phyloP scores from a whole-genome alignment of 2,113 vertebrate genomes.

The Misgurnus anguillicaudatus region DNA sequence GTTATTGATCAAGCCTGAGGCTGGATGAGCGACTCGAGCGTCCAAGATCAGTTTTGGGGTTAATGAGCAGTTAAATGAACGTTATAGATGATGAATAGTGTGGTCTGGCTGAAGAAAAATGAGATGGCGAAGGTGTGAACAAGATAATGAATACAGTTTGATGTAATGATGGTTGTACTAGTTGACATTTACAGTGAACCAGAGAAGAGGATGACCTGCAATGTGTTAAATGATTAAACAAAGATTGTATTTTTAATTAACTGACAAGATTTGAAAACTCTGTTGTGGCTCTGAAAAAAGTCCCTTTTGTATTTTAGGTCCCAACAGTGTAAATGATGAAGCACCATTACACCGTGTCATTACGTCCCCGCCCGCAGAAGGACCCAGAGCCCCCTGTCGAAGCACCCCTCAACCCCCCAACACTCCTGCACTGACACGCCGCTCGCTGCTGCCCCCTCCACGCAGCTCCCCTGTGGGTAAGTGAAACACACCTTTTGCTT shows the following conservation, averaged over 20 bases:
- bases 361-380: constrained; percentile 70
- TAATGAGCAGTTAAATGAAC: background rate
- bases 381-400: constrained; percentile 68
- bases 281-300: background rate
- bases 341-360: constrained; percentile 69
- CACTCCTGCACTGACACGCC: constrained; percentile 67
- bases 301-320: constrained; percentile 64
- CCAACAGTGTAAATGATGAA: constrained; percentile 77
- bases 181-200: constrained; percentile 21
- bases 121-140: background rate
- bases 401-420: constrained; percentile 58
- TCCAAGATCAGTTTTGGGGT: constrained; percentile 25
- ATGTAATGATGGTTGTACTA: background rate
- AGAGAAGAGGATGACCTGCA: background rate
- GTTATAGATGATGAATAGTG: constrained; percentile 16
- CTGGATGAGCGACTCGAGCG: background rate
- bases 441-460: constrained; percentile 79
- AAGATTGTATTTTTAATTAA: no score
- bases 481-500: background rate
- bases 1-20: constrained; percentile 18
- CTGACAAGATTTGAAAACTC: background rate
- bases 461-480: constrained; percentile 63
- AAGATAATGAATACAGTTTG: background rate
- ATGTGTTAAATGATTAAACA: background rate
- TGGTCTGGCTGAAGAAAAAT: background rate